Evolutionary conservation across 2,797 vertebrate genomes (phyloP).

Genomic region (Micromesistius poutassou): DNA sequence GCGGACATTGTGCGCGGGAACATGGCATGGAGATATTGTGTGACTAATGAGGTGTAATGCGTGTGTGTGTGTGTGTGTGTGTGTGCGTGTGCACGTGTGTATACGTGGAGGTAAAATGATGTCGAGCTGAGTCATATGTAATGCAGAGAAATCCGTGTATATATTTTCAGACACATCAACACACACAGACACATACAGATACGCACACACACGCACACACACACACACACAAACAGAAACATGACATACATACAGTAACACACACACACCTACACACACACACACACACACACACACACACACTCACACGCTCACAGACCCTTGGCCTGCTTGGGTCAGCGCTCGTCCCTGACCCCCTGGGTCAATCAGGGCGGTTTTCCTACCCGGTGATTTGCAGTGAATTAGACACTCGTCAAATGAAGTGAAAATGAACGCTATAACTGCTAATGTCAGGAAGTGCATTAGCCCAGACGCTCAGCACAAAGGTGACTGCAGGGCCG

Average conservation of each 20-base stretch:
- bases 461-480: neutral
- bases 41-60: constrained; percentile 8
- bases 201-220: neutral
- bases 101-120: neutral
- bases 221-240: neutral
- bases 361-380: neutral
- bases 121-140: constrained; percentile 30
- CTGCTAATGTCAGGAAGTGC: constrained; percentile 1
- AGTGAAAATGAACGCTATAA: neutral
- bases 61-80: neutral
- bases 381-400: neutral
- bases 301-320: neutral
- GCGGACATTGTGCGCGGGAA: constrained; percentile 23
- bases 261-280: too few species aligned
- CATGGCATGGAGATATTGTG: constrained; percentile 21
- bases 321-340: neutral
- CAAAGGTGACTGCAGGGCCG: neutral
- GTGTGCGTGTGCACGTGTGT: neutral
- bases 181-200: neutral
- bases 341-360: neutral
- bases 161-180: constrained; percentile 20
- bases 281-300: neutral
- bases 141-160: constrained; percentile 28
- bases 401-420: neutral
- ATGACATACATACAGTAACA: too few species aligned